A percentile compares a stretch with the other conserved stretches of the same genome.
phyloP scores from a whole-genome alignment of 2,888 invertebrate genomes.

The Ephialtes manifestator region DNA sequence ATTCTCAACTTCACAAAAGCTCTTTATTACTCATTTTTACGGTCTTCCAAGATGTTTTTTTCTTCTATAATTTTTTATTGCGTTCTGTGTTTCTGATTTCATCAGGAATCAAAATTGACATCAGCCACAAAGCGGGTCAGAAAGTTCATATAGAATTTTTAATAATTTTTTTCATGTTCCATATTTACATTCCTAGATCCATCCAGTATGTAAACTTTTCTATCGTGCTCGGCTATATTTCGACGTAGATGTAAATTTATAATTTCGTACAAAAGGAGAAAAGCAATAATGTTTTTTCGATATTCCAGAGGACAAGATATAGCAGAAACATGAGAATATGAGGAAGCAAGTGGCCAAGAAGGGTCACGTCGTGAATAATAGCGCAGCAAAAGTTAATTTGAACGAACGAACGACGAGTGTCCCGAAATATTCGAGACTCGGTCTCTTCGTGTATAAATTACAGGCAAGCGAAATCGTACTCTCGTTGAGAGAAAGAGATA shows the following conservation, averaged over 20 bases:
- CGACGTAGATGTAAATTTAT: neutral
- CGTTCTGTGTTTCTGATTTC: too few relatives aligned
- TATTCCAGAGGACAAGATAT: neutral
- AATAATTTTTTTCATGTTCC: too few relatives aligned
- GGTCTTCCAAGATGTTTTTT: too few relatives aligned
- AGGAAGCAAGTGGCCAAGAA: slow-evolving; percentile 2
- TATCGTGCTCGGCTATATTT: neutral
- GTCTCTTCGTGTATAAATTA: slow-evolving; percentile 10
- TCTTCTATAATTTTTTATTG: too few relatives aligned
- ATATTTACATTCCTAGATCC: neutral
- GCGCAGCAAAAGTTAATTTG: slow-evolving; percentile 18
- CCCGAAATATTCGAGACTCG: slow-evolving; percentile 9
- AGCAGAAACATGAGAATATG: slow-evolving; percentile 5
- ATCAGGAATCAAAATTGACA: too few relatives aligned
- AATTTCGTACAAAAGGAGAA: neutral
- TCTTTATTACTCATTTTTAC: too few relatives aligned
- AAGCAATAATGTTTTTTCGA: slow-evolving; percentile 12
- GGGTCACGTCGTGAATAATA: slow-evolving; percentile 26
- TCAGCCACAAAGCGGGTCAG: neutral
- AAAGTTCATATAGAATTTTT: neutral
- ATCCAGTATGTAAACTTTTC: neutral
- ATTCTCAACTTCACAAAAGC: too few relatives aligned
- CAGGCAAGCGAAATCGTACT: neutral
- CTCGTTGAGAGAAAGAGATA: neutral
- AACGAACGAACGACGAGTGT: slow-evolving; percentile 2